A percentile compares a stretch with the other conserved stretches of the same genome.
phyloP scores from a whole-genome alignment of 92 coral and sea anemone genomes.

The Hydrozoanthus gracilis region DNA sequence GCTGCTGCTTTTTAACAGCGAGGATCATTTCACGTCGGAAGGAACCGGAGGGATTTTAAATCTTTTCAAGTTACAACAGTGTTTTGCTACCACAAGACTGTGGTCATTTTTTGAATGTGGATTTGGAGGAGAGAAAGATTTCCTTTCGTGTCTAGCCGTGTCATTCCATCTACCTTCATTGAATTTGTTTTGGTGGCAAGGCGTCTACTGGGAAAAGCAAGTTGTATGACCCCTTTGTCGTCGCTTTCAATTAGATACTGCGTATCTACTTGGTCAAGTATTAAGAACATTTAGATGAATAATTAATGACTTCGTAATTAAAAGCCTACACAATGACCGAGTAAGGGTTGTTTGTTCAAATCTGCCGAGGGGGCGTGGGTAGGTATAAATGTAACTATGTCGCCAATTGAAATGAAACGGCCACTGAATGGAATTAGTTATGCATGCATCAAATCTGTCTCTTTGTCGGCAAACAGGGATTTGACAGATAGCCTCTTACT shows the following conservation, averaged over 20 bases:
- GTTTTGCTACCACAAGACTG: not conserved
- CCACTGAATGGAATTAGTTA: conserved; percentile 34
- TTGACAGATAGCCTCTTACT: conserved; percentile 33
- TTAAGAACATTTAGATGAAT: conserved; percentile 55
- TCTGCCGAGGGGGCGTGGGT: conserved; percentile 38
- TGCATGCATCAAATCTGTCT: conserved; percentile 39
- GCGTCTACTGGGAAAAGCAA: conserved; percentile 66
- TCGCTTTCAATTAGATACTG: conserved; percentile 63
- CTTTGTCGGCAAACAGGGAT: conserved; percentile 44
- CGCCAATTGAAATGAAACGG: conserved; percentile 59
- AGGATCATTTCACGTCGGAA: conserved; percentile 13
- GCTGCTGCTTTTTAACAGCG: not conserved
- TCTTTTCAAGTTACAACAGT: not conserved
- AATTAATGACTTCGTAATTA: conserved; percentile 73
- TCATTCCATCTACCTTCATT: conserved; percentile 18
- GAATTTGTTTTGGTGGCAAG: conserved; percentile 36
- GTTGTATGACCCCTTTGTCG: conserved; percentile 61
- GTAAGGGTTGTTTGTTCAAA: conserved; percentile 38
- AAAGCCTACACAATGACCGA: conserved; percentile 53
- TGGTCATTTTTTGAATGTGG: not conserved
- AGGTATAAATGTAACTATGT: conserved; percentile 72
- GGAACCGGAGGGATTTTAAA: not conserved
- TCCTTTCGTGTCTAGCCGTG: conserved; percentile 21
- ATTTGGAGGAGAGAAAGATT: not conserved
- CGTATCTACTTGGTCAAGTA: conserved; percentile 61